phyloP scores from a whole-genome alignment of 2,113 vertebrate genomes.

The Ochotona princeps region DNA sequence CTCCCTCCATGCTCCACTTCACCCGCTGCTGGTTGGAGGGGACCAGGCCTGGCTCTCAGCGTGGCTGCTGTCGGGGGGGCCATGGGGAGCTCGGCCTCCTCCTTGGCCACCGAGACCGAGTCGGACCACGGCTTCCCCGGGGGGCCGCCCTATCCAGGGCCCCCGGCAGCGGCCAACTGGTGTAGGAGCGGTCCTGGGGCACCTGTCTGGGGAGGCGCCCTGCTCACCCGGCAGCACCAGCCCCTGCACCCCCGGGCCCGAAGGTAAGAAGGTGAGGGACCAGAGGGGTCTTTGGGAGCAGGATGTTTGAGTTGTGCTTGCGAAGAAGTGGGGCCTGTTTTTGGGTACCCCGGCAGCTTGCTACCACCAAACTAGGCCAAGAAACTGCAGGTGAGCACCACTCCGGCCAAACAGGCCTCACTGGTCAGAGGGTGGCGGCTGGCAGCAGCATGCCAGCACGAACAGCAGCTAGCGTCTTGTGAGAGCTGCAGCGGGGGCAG shows the following conservation, averaged over 20 bases:
- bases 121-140: constrained; percentile 95
- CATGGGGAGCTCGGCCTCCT: constrained; percentile 99
- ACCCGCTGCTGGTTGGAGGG: constrained; percentile 80
- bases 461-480: no score
- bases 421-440: not conserved
- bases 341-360: not conserved
- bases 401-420: no score
- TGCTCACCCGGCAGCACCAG: constrained; percentile 93
- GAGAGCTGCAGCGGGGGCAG: no score
- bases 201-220: constrained; percentile 91
- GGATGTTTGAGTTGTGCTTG: not conserved
- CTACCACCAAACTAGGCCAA: not conserved
- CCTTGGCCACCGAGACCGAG: constrained; percentile 95
- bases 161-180: constrained; percentile 92
- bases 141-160: constrained; percentile 89
- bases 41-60: constrained; percentile 83
- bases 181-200: constrained; percentile 93
- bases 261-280: constrained; percentile 90
- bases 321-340: not conserved
- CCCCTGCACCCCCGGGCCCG: constrained; percentile 88
- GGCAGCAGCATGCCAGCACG: not conserved
- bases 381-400: not conserved
- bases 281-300: not conserved
- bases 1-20: constrained; percentile 82
- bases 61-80: constrained; percentile 80